A percentile compares a stretch with the other conserved stretches of the same genome.
Conservation (phyloP, 2,888 invertebrate species). For the Nudaria mundana region DNA sequence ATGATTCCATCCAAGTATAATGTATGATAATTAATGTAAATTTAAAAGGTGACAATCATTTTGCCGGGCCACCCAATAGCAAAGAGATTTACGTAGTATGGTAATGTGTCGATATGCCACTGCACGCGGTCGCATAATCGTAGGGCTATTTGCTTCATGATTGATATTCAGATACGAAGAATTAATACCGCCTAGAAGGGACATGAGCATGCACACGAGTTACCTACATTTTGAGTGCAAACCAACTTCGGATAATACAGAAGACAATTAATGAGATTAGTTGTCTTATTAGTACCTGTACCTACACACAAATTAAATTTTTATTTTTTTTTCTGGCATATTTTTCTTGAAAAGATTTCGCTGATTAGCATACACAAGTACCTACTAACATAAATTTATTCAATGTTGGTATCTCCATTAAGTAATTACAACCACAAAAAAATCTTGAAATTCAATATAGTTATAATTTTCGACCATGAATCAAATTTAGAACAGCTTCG, state of each 20-base stretch:
- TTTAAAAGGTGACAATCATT: constrained; percentile 77
- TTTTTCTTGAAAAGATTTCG: too few species aligned
- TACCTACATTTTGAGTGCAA: not conserved
- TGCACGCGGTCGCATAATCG: constrained; percentile 66
- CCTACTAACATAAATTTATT: too few species aligned
- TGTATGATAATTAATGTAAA: constrained; percentile 73
- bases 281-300: too few species aligned
- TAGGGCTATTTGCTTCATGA: constrained; percentile 52
- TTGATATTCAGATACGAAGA: constrained; percentile 53
- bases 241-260: too few species aligned
- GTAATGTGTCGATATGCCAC: constrained; percentile 67
- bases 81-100: constrained; percentile 59
- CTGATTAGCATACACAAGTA: too few species aligned
- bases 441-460: too few species aligned
- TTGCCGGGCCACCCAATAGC: constrained; percentile 69
- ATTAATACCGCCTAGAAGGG: constrained; percentile 31
- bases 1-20: constrained; percentile 41
- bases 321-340: too few species aligned
- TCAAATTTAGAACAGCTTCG: not conserved
- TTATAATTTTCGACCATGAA: constrained; percentile 5
- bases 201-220: constrained; percentile 3
- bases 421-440: too few species aligned
- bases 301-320: too few species aligned
- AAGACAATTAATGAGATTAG: too few species aligned
- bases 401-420: too few species aligned